A percentile compares a stretch with the other conserved stretches of the same genome.
Evolutionary conservation across 2,113 vertebrate genomes (phyloP).

Genomic region (Caloenas nicobarica): DNA sequence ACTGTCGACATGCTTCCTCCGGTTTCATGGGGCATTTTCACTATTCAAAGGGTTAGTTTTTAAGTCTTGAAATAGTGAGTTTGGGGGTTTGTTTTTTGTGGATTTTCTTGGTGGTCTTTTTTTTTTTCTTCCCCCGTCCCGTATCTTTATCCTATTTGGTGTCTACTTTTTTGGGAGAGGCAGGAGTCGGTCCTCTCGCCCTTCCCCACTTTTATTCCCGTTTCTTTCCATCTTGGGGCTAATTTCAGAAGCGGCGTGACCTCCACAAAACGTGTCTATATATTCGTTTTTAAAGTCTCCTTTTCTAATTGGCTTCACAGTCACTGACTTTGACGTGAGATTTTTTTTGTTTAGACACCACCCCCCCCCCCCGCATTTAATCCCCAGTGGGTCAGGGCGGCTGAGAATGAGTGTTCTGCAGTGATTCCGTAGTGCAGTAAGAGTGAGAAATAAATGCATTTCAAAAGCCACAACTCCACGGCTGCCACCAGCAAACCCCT

Average conservation of each 20-base stretch:
- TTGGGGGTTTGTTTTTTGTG: too few species aligned
- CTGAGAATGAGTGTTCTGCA: neutral
- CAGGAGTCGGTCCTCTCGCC: rapidly evolving
- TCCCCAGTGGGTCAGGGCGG: neutral
- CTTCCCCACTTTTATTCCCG: neutral
- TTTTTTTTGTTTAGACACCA: neutral
- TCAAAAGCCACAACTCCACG: neutral
- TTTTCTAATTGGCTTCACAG: neutral
- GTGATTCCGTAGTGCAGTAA: neutral
- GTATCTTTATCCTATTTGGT: neutral
- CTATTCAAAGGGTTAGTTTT: neutral
- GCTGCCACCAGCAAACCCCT: neutral
- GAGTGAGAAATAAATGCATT: neutral
- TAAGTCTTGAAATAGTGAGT: neutral
- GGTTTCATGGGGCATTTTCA: neutral
- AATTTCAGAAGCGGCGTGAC: neutral
- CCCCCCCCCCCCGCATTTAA: neutral
- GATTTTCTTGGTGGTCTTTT: too few species aligned
- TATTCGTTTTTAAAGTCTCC: neutral
- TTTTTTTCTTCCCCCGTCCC: too few species aligned
- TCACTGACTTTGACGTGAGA: neutral
- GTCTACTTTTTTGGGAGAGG: neutral
- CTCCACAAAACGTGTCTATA: neutral
- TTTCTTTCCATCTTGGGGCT: neutral
- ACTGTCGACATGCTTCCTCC: neutral